These are phyloP conservation scores for Plectropomus leopardus DNA, from an alignment of 2,113 vertebrate genomes.

Conservation along the genomic window DNA sequence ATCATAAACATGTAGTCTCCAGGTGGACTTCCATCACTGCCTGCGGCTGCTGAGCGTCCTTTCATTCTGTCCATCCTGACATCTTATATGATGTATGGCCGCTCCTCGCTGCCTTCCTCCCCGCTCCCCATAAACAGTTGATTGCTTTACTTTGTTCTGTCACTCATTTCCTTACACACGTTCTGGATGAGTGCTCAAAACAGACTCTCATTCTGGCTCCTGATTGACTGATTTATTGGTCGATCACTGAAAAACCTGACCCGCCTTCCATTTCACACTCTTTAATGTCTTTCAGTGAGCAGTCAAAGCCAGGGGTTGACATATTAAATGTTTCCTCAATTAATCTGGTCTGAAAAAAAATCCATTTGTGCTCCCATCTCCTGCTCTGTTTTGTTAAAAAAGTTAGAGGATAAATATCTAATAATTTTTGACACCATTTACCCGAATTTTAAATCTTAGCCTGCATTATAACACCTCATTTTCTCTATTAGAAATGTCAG, in stretches of 20 bases:
- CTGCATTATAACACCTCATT: neutral
- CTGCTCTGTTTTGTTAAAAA: neutral
- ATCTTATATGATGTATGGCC: slow-evolving; percentile 69
- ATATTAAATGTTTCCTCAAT: slow-evolving; percentile 48
- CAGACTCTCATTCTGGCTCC: slow-evolving; percentile 30
- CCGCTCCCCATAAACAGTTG: slow-evolving; percentile 69
- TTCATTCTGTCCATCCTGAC: slow-evolving; percentile 26
- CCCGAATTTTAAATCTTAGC: neutral
- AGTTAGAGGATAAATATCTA: neutral
- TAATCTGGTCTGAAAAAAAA: slow-evolving; percentile 38
- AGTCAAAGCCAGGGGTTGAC: slow-evolving; percentile 61
- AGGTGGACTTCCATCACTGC: slow-evolving; percentile 1
- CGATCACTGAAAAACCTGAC: slow-evolving; percentile 62
- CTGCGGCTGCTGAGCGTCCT: neutral
- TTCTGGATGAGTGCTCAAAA: slow-evolving; percentile 63
- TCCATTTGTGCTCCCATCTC: slow-evolving; percentile 10
- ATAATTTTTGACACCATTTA: neutral
- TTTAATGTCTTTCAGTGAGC: slow-evolving; percentile 55
- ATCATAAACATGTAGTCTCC: neutral
- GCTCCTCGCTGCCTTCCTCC: slow-evolving; percentile 35
- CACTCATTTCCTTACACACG: slow-evolving; percentile 68
- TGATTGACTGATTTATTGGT: slow-evolving; percentile 80
- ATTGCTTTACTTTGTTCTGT: slow-evolving; percentile 81
- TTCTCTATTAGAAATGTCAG: neutral
- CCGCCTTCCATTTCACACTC: slow-evolving; percentile 39